Evolutionary conservation across 2,888 invertebrate species (phyloP).

Genomic region (Drosophila differens): DNA sequence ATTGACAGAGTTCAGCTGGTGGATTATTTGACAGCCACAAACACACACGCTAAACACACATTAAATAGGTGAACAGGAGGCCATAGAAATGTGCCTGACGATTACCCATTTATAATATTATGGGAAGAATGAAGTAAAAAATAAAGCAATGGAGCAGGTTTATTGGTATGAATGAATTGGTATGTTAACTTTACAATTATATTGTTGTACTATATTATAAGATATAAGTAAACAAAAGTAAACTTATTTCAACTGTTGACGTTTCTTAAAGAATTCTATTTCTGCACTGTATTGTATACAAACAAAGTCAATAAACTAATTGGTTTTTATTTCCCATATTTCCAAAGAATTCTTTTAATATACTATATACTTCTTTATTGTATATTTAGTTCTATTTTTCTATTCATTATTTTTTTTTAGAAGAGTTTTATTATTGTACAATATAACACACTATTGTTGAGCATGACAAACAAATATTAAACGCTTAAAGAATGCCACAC

Average conservation of each 20-base stretch:
- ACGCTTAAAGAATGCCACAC: not conserved
- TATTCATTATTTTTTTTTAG: not conserved
- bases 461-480: not conserved
- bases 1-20: constrained; percentile 8
- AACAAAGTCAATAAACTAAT: not conserved
- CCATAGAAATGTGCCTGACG: constrained; percentile 4
- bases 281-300: not conserved
- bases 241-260: not conserved
- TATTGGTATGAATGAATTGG: constrained; percentile 23
- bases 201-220: not conserved
- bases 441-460: not conserved
- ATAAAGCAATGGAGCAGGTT: not conserved
- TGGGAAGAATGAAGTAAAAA: not conserved
- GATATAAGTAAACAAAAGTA: not conserved
- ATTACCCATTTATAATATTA: constrained; percentile 27
- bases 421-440: not conserved
- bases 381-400: not conserved
- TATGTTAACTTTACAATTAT: constrained; percentile 12
- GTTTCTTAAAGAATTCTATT: not conserved
- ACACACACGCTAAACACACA: constrained; percentile 10
- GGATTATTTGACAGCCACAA: constrained; percentile 9
- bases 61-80: constrained; percentile 6
- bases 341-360: not conserved
- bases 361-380: not conserved
- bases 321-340: not conserved